phyloP scores from a whole-genome alignment of 2,888 invertebrate species.

The Gymnosoma rotundatum region DNA sequence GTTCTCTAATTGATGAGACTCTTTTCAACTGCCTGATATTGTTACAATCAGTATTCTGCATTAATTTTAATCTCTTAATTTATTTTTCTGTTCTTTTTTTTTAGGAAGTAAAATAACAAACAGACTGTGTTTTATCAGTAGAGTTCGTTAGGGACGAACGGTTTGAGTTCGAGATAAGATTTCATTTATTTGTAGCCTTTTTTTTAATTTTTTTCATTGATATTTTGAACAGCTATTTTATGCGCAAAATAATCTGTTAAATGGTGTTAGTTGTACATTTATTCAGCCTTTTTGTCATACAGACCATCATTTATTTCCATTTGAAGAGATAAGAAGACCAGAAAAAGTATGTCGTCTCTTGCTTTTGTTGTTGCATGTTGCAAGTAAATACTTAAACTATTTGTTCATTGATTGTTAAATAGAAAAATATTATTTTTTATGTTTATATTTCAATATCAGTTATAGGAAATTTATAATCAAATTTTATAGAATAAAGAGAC shows the following conservation, averaged over 20 bases:
- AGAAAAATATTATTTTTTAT: conserved; percentile 11
- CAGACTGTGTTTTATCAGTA: conserved; percentile 39
- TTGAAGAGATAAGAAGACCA: conserved; percentile 40
- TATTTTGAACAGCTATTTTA: conserved; percentile 33
- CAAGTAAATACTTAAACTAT: conserved; percentile 23
- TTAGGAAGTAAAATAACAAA: conserved; percentile 17
- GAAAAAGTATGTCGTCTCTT: conserved; percentile 21
- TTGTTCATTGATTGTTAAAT: conserved; percentile 15
- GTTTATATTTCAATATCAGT: conserved; percentile 36
- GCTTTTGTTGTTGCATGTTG: conserved; percentile 11
- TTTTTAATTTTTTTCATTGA: conserved; percentile 49
- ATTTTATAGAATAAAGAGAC: neutral
- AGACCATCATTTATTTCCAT: conserved; percentile 23
- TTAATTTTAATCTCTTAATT: conserved; percentile 28
- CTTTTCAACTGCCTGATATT: neutral
- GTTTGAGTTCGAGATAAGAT: conserved; percentile 48
- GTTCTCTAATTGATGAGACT: conserved; percentile 5
- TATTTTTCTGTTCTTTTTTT: conserved; percentile 11
- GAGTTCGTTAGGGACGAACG: conserved; percentile 45
- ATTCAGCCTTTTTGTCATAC: conserved; percentile 10
- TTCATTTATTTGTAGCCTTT: conserved; percentile 18
- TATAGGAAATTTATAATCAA: conserved; percentile 34
- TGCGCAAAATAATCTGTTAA: conserved; percentile 64
- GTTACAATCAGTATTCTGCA: conserved; percentile 15
- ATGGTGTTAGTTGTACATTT: conserved; percentile 44